These are phyloP conservation scores for Brachylomia viminalis DNA, from an alignment of 2,888 invertebrate genomes.

Conservation along the genomic window DNA sequence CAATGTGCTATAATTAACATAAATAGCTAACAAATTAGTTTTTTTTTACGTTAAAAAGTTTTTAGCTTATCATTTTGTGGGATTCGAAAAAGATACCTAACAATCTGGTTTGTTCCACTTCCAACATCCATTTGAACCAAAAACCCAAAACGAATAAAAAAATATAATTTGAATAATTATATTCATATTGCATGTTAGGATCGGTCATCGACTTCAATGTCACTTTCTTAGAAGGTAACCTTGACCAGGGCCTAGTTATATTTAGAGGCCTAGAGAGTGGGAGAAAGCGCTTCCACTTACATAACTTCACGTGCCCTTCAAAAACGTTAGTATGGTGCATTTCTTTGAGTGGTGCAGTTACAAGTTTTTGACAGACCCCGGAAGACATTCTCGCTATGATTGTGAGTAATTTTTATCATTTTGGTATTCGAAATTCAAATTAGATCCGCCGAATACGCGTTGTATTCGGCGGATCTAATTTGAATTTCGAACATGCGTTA, in stretches of 20 bases:
- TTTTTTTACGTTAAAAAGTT: background rate
- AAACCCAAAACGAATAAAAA: conserved; percentile 4
- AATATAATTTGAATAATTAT: conserved; percentile 9
- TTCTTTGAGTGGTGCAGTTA: conserved; percentile 53
- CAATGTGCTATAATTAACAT: conserved; percentile 3
- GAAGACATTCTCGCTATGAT: conserved; percentile 42
- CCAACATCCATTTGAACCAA: conserved; percentile 1
- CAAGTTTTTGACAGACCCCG: background rate
- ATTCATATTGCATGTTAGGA: conserved; percentile 25
- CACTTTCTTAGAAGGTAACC: conserved; percentile 56
- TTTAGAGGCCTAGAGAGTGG: conserved; percentile 60
- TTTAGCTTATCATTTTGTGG: background rate
- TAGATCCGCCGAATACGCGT: background rate
- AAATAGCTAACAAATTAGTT: conserved; percentile 1
- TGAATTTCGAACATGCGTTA: too few species aligned
- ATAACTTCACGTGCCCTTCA: conserved; percentile 52
- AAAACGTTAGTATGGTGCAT: conserved; percentile 58
- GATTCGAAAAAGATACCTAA: conserved; percentile 8
- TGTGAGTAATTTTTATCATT: conserved; percentile 47
- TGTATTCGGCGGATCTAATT: too few species aligned
- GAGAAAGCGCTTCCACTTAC: conserved; percentile 68
- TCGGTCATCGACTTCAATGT: conserved; percentile 62
- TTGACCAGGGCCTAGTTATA: conserved; percentile 61
- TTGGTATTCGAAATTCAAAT: conserved; percentile 23
- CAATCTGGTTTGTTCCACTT: conserved; percentile 6